Base-by-base conservation (phyloP, 2,888 invertebrate genomes). In the Galerucella calmariensis region DNA sequence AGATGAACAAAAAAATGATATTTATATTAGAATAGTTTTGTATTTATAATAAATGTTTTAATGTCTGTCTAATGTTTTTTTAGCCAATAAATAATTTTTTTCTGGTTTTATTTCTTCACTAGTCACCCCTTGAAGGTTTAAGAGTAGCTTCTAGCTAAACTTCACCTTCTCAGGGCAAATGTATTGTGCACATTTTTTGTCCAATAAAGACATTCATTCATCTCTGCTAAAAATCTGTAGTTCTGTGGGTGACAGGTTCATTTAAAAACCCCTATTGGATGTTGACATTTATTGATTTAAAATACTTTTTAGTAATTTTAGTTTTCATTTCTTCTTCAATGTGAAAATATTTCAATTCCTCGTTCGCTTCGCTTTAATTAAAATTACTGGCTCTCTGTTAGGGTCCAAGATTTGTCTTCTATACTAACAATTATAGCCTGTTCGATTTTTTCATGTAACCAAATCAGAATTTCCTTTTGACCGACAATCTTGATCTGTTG, bases 391-490 rank as follows among this genome's bases (percentile, higher is more conserved):
- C 69, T 74, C 68, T 79, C 75, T 53, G 75, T 73, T 58, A 84
- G 74, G 65, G 85, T 78, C 88, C 92, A 92, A 1, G 92, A 90
- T 83, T 92, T 93, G 83, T 93, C 93, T 85, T 94, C 93, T 89
- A 94, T 90, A 69, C 93, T 93, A 51, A 93, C 88, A 73, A 94
- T 91, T 83, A 94, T 91, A 1, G 93, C 94, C 83, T 92, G 92
- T 84, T 94, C 93, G 72, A 95, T 92, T 88, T 94, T 93, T 76
- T 90, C 90, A 81, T 92, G 92, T 41, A 95, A 88, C 94, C 94
- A 95, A 16, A 88, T 87, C 71, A 94, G 88, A 16, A 92, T 89
- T 63, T 91, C 90, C 1, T 88, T 88, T 75, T 94, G 92, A 11
- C 91, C 89, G 59, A 92, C 90, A 67, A 95, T 90, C 74, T 81